phyloP scores from a whole-genome alignment of 2,113 vertebrate species.

The Phyllopteryx taeniolatus region DNA sequence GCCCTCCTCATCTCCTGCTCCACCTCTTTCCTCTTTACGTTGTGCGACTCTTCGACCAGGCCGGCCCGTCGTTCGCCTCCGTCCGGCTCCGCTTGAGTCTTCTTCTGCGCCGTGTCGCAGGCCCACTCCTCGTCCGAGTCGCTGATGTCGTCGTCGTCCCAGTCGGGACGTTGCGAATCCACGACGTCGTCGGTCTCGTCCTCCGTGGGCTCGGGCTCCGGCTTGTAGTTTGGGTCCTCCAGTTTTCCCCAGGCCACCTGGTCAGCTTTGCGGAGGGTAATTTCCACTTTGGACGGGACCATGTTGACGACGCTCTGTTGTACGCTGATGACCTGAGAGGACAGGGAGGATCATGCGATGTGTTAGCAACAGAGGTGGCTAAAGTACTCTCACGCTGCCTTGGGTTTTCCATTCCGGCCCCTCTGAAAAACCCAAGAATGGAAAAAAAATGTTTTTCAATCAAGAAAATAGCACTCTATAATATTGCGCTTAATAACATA shows the following conservation, averaged over 20 bases:
- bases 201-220: constrained; percentile 37
- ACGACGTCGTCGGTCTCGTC: constrained; percentile 6
- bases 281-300: constrained; percentile 89
- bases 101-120: constrained; percentile 27
- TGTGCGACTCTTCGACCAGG: constrained; percentile 4
- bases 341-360: not conserved
- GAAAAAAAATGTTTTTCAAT: no score
- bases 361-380: not conserved
- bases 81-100: rapidly evolving
- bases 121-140: constrained; percentile 74
- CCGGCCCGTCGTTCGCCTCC: not conserved
- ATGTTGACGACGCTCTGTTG: constrained; percentile 81
- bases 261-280: constrained; percentile 81
- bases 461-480: no score
- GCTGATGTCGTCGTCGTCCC: constrained; percentile 79
- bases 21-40: constrained; percentile 40
- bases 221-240: constrained; percentile 76
- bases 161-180: constrained; percentile 13
- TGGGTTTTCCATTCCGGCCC: no score
- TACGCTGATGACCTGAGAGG: constrained; percentile 77
- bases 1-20: constrained; percentile 53
- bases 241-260: constrained; percentile 85
- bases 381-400: no score
- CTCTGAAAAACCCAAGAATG: no score
- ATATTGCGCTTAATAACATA: no score